Evolutionary conservation across 2,113 vertebrate genomes (phyloP), one percentile per base, ranked within the genome.

Genomic region (Thryonomys swinderianus): DNA sequence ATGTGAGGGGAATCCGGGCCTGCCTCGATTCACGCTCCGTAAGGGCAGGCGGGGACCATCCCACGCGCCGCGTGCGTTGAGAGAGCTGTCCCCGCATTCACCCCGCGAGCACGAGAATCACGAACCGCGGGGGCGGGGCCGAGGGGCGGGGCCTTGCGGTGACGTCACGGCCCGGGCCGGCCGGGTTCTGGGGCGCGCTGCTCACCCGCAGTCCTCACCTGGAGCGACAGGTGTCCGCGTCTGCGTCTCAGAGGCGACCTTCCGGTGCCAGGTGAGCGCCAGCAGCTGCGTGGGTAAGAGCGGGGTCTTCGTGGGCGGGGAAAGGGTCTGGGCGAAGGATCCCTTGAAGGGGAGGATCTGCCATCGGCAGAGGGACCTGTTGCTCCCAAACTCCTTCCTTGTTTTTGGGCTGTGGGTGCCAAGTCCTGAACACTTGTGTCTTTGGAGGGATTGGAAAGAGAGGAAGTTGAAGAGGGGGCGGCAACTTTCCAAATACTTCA

Each of bases 191-290:
- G 1, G 0, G 42, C 34, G 48, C 86, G 17, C 59, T 2, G 42
- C 73, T 51, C 18, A 9, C 16, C 0, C 0, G 59, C 88, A 96
- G 93, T 95, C 81, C 95, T 93, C 90, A 87, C 95, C 92, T 93
- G 95, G 67, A 82, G 53, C 64, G 80, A 71, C 92, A 97, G 97
- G 97, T 96, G 97, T 69, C 87, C 81, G 88, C 81, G 1, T 86
- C 94, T 85, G 25, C 67, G 1, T 64, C 91, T 25, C 61, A 1
- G 53, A 93, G 76, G 76, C 25, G 76, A 48, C 71, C n/a, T 4
- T 59, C 59, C 59, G 53, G 84, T 4, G 82, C 25, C 92, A 95
- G 97, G 97, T 97, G 83, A 97, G 96, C 83, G 32, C 10, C 57
- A 0, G 93, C 85, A 2, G 81, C 69, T 57, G 91, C 85, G 61